Evolutionary conservation across 1,140 invertebrate species (phyloP).

Genomic region (Muscidifurax raptorellus): DNA sequence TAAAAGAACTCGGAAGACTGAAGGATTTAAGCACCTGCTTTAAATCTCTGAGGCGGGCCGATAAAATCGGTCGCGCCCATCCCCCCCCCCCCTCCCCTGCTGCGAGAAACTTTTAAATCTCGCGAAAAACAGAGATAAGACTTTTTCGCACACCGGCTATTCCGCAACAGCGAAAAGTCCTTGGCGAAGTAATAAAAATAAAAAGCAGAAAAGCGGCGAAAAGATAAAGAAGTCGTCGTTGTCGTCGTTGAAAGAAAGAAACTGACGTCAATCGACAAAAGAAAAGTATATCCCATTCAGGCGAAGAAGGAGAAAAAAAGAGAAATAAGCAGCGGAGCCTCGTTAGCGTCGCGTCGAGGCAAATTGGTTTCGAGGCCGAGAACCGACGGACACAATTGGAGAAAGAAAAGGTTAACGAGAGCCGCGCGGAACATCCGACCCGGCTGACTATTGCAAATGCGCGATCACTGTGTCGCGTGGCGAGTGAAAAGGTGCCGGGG

Average conservation of each 20-base stretch:
- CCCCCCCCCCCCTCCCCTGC: background rate
- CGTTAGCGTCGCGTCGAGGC: conserved; percentile 43
- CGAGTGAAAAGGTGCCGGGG: too few relatives aligned
- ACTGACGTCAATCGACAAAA: conserved; percentile 45
- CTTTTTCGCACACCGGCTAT: conserved; percentile 26
- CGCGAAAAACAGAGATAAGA: conserved; percentile 47
- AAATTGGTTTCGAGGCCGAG: conserved; percentile 50
- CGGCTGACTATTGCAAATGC: conserved; percentile 7
- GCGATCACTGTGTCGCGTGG: background rate
- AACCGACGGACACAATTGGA: conserved; percentile 32
- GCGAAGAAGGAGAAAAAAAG: conserved; percentile 11
- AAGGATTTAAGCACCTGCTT: conserved; percentile 50
- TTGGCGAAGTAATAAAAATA: conserved; percentile 40
- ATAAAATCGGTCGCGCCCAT: conserved; percentile 37
- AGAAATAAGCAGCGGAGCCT: conserved; percentile 30
- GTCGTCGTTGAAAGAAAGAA: conserved; percentile 34
- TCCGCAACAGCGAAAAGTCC: conserved; percentile 45
- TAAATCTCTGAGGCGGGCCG: conserved; percentile 44
- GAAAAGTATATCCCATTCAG: conserved; percentile 46
- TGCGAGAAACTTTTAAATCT: conserved; percentile 46
- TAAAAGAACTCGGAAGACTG: conserved; percentile 20
- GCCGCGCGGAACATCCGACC: background rate
- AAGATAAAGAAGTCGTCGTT: background rate
- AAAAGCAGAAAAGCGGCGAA: conserved; percentile 6
- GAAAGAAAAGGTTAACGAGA: conserved; percentile 55